Evolutionary conservation across 2,113 vertebrate genomes (phyloP).

Genomic region (Gavialis gangeticus): DNA sequence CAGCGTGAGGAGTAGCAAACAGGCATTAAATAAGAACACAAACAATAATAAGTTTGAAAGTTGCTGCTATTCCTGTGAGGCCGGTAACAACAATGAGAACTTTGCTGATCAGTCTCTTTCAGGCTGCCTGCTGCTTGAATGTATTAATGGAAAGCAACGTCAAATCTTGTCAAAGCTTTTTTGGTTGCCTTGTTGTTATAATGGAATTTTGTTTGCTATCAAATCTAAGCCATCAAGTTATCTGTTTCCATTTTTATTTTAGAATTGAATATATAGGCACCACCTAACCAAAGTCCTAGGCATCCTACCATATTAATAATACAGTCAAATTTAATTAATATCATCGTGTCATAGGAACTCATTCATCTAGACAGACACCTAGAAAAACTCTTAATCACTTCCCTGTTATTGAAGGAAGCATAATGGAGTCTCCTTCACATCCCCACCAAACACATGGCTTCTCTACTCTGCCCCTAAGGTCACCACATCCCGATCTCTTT

Average conservation of each 20-base stretch:
- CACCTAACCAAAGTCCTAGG: neutral
- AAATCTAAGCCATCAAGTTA: neutral
- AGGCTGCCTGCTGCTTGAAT: neutral
- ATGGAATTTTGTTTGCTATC: neutral
- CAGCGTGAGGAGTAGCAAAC: neutral
- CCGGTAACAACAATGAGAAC: neutral
- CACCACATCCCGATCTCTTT: too few species aligned
- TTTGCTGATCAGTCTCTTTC: neutral
- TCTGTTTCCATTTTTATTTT: neutral
- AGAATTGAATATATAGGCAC: neutral
- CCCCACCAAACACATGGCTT: neutral
- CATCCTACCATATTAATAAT: neutral
- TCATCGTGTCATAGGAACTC: neutral
- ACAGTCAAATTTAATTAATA: neutral
- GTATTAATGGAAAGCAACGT: too few species aligned
- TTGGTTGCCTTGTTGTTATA: neutral
- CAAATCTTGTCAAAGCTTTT: neutral
- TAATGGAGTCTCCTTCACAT: neutral
- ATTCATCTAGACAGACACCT: neutral
- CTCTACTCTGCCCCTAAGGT: neutral
- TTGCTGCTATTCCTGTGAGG: neutral
- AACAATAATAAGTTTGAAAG: neutral
- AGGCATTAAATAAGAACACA: neutral
- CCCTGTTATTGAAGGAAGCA: neutral
- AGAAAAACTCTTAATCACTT: neutral